Evolutionary conservation across 1,140 invertebrate genomes (phyloP).

Genomic region (Heliconius hermathena): DNA sequence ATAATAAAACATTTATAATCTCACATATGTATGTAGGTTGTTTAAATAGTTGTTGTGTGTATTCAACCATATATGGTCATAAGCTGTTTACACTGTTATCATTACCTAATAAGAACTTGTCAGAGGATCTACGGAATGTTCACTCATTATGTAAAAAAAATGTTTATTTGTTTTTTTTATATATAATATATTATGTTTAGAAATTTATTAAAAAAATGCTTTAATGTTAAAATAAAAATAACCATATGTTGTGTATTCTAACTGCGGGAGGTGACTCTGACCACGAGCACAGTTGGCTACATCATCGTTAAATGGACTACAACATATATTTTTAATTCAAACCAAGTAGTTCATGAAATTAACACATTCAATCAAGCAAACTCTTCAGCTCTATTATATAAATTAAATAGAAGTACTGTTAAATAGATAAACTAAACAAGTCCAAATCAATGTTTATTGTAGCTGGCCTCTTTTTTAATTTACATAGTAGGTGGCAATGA

Average conservation of each 20-base stretch:
- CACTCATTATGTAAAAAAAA: not conserved
- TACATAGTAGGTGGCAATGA: constrained; percentile 13
- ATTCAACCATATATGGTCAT: constrained; percentile 4
- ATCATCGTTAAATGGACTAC: no score
- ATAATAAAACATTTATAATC: not conserved
- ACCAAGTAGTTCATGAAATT: no score
- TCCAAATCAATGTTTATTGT: not conserved
- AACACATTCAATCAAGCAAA: no score
- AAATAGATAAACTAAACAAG: not conserved
- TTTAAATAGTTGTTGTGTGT: not conserved
- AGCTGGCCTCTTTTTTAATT: not conserved
- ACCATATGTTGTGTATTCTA: no score
- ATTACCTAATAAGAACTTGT: not conserved
- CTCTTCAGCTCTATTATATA: no score
- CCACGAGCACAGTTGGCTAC: no score
- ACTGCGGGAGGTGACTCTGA: no score
- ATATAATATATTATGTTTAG: not conserved
- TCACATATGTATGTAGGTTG: not conserved
- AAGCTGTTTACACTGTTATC: constrained; percentile 8
- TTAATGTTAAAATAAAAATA: no score
- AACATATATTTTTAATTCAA: no score
- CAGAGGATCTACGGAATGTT: not conserved
- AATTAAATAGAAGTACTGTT: not conserved
- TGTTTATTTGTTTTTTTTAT: not conserved
- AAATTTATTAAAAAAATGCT: no score